Conservation (phyloP, 1,140 invertebrate genomes). For the Galleria mellonella region DNA sequence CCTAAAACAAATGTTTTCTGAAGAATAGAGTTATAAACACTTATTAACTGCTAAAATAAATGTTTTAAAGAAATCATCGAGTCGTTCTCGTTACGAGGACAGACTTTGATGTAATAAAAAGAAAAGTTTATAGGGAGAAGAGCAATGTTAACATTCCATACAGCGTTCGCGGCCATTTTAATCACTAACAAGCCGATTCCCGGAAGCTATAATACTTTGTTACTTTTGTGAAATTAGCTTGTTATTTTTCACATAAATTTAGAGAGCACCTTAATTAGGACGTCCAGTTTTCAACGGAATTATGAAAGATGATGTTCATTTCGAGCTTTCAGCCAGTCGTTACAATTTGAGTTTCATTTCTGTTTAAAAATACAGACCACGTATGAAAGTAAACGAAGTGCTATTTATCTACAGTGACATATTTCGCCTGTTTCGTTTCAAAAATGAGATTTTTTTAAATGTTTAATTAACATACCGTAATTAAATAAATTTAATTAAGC, state of each 20-base stretch:
- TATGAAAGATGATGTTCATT: slow-evolving; percentile 22
- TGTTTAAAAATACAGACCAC: too few relatives aligned
- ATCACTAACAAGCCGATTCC: slow-evolving; percentile 53
- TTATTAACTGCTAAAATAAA: too few relatives aligned
- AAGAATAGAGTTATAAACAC: too few relatives aligned
- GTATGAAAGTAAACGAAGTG: too few relatives aligned
- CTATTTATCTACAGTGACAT: too few relatives aligned
- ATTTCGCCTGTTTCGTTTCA: too few relatives aligned
- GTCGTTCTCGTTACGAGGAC: slow-evolving; percentile 33
- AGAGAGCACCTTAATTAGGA: slow-evolving; percentile 23
- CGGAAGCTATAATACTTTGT: slow-evolving; percentile 54
- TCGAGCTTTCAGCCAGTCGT: slow-evolving; percentile 27
- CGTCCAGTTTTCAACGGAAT: slow-evolving; percentile 17
- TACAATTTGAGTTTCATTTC: too few relatives aligned
- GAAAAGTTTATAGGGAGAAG: slow-evolving; percentile 33
- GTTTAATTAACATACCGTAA: too few relatives aligned
- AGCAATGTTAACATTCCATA: slow-evolving; percentile 49
- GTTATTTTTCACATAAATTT: slow-evolving; percentile 42
- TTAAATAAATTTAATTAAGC: too few relatives aligned
- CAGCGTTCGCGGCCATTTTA: slow-evolving; percentile 41
- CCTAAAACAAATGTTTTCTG: too few relatives aligned
- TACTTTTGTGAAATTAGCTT: slow-evolving; percentile 43
- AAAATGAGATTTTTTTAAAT: too few relatives aligned
- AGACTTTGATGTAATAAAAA: slow-evolving; percentile 53
- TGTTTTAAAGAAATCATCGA: neutral